These are phyloP conservation scores for Ailurus styani DNA, from an alignment of 2,113 vertebrate species.

Conservation along the genomic window DNA sequence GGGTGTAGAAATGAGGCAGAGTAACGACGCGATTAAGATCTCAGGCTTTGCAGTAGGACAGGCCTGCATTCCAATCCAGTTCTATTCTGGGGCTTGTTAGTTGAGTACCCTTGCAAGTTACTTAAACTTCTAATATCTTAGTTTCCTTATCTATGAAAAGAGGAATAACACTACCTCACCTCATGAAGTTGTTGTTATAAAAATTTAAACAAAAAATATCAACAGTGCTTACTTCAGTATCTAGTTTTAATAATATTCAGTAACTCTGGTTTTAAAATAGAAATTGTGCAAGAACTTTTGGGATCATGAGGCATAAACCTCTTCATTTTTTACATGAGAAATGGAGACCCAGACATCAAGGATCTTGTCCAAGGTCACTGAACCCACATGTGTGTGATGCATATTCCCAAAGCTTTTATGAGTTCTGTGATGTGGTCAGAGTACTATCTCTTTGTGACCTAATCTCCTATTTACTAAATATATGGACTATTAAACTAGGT, in stretches of 20 bases:
- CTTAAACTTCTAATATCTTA: background rate
- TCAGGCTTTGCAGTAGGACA: background rate
- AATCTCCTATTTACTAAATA: background rate
- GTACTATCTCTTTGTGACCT: background rate
- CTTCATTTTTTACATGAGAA: background rate
- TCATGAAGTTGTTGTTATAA: background rate
- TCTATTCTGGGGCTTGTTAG: background rate
- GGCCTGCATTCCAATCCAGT: background rate
- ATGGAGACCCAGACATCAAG: background rate
- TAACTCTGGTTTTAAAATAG: background rate
- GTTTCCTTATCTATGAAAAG: background rate
- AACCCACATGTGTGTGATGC: background rate
- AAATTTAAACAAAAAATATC: background rate
- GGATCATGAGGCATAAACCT: background rate
- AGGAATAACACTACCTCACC: background rate
- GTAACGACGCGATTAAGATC: background rate
- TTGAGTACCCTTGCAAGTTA: background rate
- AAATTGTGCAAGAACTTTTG: background rate
- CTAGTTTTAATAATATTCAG: background rate
- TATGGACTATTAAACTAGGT: background rate
- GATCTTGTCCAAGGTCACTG: background rate
- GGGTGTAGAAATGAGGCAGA: background rate
- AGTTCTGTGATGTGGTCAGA: background rate
- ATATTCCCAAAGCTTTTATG: background rate
- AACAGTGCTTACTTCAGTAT: background rate